These are phyloP conservation scores for Aldabrachelys gigantea DNA, from an alignment of 2,113 vertebrate species.

Conservation along the genomic window DNA sequence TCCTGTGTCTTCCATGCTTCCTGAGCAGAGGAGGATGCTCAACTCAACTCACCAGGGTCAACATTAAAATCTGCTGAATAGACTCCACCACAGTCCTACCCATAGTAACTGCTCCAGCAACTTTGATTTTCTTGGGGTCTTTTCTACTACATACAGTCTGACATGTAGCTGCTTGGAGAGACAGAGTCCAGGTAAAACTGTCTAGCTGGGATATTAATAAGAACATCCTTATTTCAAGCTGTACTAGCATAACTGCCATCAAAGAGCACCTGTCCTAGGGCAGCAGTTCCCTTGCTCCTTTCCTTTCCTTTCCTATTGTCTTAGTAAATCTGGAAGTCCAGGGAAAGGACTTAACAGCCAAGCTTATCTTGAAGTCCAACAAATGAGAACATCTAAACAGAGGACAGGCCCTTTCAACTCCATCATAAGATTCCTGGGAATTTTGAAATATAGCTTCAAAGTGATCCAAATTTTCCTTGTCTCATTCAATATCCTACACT, in stretches of 20 bases:
- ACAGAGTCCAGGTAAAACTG: neutral
- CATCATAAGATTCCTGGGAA: neutral
- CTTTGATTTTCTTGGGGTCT: neutral
- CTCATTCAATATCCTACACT: neutral
- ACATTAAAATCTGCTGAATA: neutral
- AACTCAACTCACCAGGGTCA: neutral
- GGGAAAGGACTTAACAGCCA: constrained; percentile 1
- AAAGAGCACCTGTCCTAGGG: neutral
- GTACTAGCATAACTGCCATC: neutral
- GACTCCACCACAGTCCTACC: neutral
- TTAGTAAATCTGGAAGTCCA: neutral
- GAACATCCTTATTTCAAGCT: neutral
- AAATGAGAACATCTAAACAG: neutral
- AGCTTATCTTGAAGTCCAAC: neutral
- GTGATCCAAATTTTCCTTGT: neutral
- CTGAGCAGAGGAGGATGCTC: neutral
- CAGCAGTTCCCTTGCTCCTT: neutral
- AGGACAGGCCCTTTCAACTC: neutral
- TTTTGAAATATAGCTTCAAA: neutral
- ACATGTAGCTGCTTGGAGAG: neutral
- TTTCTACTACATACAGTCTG: neutral
- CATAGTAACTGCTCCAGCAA: neutral
- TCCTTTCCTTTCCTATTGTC: neutral
- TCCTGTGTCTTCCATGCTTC: neutral
- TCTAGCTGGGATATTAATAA: neutral